phyloP scores from a whole-genome alignment of 2,888 invertebrate species.

The Drosophila nr. perissopoda region DNA sequence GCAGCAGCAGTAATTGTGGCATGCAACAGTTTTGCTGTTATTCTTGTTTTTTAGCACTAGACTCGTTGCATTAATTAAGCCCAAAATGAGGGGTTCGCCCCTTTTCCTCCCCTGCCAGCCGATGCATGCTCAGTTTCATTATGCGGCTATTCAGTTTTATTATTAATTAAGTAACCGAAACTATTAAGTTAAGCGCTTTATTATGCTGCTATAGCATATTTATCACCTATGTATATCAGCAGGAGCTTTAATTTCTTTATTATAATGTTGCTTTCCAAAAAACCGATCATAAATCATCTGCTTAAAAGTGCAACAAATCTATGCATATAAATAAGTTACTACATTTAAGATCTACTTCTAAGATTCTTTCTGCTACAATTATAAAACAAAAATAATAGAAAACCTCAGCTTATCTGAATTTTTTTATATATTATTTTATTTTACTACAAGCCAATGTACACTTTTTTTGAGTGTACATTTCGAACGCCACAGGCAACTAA shows the following conservation, averaged over 20 bases:
- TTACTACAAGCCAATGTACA: neutral
- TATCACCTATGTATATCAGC: neutral
- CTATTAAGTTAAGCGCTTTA: neutral
- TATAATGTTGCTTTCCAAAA: neutral
- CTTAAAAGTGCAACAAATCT: neutral
- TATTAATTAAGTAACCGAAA: neutral
- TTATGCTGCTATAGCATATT: neutral
- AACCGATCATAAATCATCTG: too few species aligned
- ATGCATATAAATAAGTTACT: too few species aligned
- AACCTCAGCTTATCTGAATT: neutral
- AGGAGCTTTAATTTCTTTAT: neutral
- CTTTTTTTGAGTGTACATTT: neutral
- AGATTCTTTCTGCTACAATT: neutral
- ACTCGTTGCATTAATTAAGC: slow-evolving; percentile 70
- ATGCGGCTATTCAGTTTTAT: neutral
- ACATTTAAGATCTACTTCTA: neutral
- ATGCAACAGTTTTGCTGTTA: slow-evolving; percentile 44
- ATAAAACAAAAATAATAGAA: neutral
- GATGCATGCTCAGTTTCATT: neutral
- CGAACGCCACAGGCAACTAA: neutral
- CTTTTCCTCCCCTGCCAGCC: too few species aligned
- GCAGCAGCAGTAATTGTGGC: slow-evolving; percentile 3
- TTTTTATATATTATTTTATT: neutral
- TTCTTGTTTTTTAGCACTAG: slow-evolving; percentile 52
- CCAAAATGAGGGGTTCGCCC: slow-evolving; percentile 50